Evolutionary conservation across 2,797 vertebrate species (phyloP), one percentile per base, ranked within the genome.

Genomic region (Acrocephalus scirpaceus): DNA sequence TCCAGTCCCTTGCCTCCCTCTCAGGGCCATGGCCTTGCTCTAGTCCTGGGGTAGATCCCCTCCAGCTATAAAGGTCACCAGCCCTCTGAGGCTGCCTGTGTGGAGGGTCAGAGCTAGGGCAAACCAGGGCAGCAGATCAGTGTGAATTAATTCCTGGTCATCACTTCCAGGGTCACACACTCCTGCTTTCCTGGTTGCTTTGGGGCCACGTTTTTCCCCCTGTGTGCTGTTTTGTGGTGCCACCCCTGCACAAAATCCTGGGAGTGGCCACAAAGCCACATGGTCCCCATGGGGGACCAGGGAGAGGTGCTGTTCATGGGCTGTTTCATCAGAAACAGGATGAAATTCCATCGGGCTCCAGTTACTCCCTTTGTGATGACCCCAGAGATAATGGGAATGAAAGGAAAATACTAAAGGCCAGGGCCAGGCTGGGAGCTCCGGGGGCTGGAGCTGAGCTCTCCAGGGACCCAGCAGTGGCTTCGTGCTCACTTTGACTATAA

Each of bases 401-500:
- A 96, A 96, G 92, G 96, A 94, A 95, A 94, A 94, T 95, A 95
- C 67, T 62, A 78, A 94, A 97, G 93, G 91, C 86, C 89, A 64
- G 71, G 93, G 90, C 88, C 86, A 66, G 69, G 79, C 72, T 86
- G 78, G 67, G 86, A 96, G 86, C 92, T 88, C 53, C 2, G 29
- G 81, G 75, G 95, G 86, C 73, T 0, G 47, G 72, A 80, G 86
- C 92, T 0, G 40, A 51, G 64, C 90, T 96, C 96, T 95, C 94
- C 74, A 88, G 94, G 96, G 94, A 96, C 91, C 71, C 34, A 0
- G 73, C 21, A 18, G 81, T 80, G 93, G 71, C 94, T 90, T 95
- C 79, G 42, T 67, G 80, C 90, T 96, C 75, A 38, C 62, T 96
- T 82, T 95, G 96, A 96, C 97, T 96, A 96, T 97, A 97, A 97